A percentile compares a stretch with the other conserved stretches of the same genome.
phyloP scores from a whole-genome alignment of 2,888 invertebrate genomes.

The Synergus itoensis region DNA sequence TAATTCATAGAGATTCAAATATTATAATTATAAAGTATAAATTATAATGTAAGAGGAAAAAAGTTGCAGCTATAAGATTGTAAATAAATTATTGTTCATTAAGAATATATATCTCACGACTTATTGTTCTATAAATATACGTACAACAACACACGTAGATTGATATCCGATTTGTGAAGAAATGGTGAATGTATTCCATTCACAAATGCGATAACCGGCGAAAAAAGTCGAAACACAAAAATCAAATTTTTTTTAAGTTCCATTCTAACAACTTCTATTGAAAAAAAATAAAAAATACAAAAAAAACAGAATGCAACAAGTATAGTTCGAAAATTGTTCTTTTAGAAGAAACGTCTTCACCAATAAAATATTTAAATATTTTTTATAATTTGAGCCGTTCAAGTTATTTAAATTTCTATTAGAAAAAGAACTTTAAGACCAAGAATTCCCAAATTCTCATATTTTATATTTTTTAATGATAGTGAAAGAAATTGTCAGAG shows the following conservation, averaged over 20 bases:
- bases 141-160: constrained; percentile 35
- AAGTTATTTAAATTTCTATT: background rate
- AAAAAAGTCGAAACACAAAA: background rate
- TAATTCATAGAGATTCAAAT: background rate
- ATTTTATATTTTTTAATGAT: background rate
- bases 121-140: constrained; percentile 36
- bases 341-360: background rate
- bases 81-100: background rate
- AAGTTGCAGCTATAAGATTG: background rate
- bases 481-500: background rate
- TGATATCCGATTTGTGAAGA: constrained; percentile 42
- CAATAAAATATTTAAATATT: background rate
- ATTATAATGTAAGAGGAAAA: background rate
- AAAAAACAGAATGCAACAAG: background rate
- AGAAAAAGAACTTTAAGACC: background rate
- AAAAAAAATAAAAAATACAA: background rate
- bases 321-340: background rate
- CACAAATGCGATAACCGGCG: background rate
- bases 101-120: constrained; percentile 33
- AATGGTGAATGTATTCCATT: background rate
- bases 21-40: background rate
- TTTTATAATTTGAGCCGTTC: background rate
- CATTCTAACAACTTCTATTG: background rate
- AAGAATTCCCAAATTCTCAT: background rate
- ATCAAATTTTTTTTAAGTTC: background rate